Evolutionary conservation across 2,888 invertebrate genomes (phyloP).

Genomic region (Chesias legatella): DNA sequence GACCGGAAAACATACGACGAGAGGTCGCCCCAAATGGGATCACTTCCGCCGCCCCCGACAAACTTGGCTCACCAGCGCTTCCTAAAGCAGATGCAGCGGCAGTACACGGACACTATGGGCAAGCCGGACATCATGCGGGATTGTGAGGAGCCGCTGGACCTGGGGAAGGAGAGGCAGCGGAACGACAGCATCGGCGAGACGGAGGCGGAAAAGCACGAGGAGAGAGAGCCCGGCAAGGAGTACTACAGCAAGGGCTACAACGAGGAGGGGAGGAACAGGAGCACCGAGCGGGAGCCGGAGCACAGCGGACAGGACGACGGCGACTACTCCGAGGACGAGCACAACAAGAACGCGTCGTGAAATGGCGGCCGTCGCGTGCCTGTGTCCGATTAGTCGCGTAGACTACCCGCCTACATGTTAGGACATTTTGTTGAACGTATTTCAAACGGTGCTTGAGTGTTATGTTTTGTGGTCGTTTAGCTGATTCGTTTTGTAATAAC

Average conservation of each 20-base stretch:
- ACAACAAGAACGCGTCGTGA: constrained; percentile 67
- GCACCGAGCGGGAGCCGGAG: constrained; percentile 52
- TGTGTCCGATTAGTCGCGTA: constrained; percentile 43
- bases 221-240: constrained; percentile 71
- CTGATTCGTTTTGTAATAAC: constrained; percentile 60
- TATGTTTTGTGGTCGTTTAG: constrained; percentile 72
- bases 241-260: constrained; percentile 58
- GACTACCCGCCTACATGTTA: constrained; percentile 44
- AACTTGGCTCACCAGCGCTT: constrained; percentile 81
- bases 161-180: constrained; percentile 75
- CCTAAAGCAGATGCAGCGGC: constrained; percentile 82
- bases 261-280: constrained; percentile 53
- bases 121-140: constrained; percentile 79
- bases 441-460: constrained; percentile 75
- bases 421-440: constrained; percentile 65
- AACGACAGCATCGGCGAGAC: constrained; percentile 60
- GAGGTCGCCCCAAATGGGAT: constrained; percentile 77
- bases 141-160: constrained; percentile 75
- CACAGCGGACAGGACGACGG: constrained; percentile 64
- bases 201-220: constrained; percentile 75
- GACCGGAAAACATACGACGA: constrained; percentile 78
- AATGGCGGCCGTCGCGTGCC: constrained; percentile 39
- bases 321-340: constrained; percentile 74
- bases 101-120: constrained; percentile 78
- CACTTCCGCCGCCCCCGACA: constrained; percentile 78